Percentiles rank a stretch among this genome's conserved stretches.
Conservation (phyloP, 2,797 vertebrate genomes). For the Pseudotriccus pelzelni region DNA sequence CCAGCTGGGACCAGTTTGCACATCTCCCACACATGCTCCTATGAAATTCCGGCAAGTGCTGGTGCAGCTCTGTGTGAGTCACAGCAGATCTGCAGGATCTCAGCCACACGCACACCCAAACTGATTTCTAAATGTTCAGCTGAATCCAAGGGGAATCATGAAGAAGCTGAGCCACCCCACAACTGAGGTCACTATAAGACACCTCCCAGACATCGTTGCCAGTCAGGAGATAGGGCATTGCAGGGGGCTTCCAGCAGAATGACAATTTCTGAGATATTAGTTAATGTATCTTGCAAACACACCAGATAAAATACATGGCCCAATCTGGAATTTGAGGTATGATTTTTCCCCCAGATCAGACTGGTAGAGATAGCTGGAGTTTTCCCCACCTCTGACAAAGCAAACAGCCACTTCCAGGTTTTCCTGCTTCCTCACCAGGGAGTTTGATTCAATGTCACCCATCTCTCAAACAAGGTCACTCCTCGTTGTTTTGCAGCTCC, state of each 20-base stretch:
- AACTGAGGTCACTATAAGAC: background rate
- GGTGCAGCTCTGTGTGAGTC: background rate
- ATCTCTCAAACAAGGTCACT: background rate
- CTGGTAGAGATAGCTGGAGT: background rate
- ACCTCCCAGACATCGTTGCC: background rate
- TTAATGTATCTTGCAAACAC: background rate
- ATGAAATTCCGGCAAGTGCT: background rate
- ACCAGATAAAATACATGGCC: background rate
- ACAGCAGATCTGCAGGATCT: background rate
- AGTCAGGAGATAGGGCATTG: background rate
- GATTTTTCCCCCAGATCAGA: background rate
- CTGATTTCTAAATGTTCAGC: background rate
- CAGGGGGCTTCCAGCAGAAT: background rate
- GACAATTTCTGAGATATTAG: background rate
- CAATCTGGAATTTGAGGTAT: background rate
- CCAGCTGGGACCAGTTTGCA: background rate
- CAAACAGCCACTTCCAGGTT: background rate
- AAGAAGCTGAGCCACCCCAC: background rate
- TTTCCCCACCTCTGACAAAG: background rate
- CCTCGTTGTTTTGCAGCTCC: background rate
- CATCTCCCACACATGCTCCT: background rate
- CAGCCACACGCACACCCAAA: background rate
- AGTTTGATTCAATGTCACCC: background rate
- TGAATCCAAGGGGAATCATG: background rate
- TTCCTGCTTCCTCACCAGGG: background rate